Evolutionary conservation across 2,888 invertebrate species (phyloP), one percentile per base, ranked within the genome.

Genomic region (Eupithecia dodoneata): DNA sequence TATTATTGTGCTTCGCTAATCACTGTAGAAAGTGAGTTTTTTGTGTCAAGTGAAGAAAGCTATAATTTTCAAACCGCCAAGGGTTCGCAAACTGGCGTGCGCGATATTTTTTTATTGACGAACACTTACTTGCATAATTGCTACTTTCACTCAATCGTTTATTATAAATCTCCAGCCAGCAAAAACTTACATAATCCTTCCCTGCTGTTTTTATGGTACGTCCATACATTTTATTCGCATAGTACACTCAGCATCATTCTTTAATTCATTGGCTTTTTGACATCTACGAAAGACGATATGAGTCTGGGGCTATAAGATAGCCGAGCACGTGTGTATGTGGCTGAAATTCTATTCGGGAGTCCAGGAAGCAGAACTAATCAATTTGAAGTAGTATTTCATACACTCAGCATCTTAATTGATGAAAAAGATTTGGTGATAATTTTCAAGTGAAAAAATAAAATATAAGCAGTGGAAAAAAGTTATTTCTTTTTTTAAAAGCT

Each of bases 91-190:
- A 47, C 55, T 75, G 55, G 67, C 72, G 67, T 72, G 72, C 72
- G 44, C 72, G 59, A 30, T 75, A 75, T 66, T 41, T 72, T 75
- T 55, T 72, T 67, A 75, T 72, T 75, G 67, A 72, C 45, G 7
- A 55, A 75, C 72, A 75, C 75, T 72, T 63, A 65, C 65, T 72
- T 75, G 30, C 7, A 72, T 67, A 72, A 72, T 75, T 75, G 65
- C 66, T 71, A n/a, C 47, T 67, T 72, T 67, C 47, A 71, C 41
- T 15, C 45, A 65, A 41, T 67, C 18, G 59, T 59, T 59, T 59
- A 59, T n/a, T 3, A 59, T n/a, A 18, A 18, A 9, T 59, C 3
- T 59, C 18, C 18, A 59, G 18, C 7, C 9, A 59, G n/a, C n/a
- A 59, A n/a, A n/a, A 55, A 55, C n/a, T 0, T 15, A 18, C 18